phyloP scores from a whole-genome alignment of 2,797 vertebrate genomes.

The Microcaecilia unicolor region DNA sequence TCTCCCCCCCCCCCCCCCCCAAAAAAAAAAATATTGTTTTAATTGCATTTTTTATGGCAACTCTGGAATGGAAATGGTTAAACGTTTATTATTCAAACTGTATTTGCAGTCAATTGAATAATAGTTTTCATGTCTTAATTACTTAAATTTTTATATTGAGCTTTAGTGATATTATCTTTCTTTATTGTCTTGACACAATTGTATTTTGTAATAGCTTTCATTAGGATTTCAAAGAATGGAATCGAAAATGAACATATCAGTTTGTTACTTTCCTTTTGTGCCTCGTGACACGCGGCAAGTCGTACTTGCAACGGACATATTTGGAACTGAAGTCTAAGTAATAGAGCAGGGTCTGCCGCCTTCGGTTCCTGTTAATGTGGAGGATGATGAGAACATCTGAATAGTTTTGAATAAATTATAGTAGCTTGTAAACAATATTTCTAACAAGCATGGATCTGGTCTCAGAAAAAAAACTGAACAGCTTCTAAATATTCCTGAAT shows the following conservation, averaged over 20 bases:
- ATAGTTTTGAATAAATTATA: too few relatives aligned
- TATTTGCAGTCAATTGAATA: constrained; percentile 64
- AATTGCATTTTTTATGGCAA: too few relatives aligned
- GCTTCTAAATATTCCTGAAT: too few relatives aligned
- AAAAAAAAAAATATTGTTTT: background rate
- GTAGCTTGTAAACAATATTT: too few relatives aligned
- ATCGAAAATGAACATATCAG: constrained; percentile 59
- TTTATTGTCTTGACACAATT: constrained; percentile 69
- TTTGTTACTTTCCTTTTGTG: constrained; percentile 53
- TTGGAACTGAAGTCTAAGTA: constrained; percentile 34
- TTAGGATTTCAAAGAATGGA: constrained; percentile 65
- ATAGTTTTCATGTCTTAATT: constrained; percentile 77
- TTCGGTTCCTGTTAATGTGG: constrained; percentile 12
- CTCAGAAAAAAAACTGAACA: too few relatives aligned
- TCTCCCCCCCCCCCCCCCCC: too few relatives aligned
- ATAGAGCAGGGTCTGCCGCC: constrained; percentile 13
- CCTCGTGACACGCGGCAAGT: constrained; percentile 50
- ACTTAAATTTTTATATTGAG: constrained; percentile 74
- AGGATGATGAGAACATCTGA: too few relatives aligned
- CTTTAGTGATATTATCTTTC: constrained; percentile 69
- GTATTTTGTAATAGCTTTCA: constrained; percentile 72
- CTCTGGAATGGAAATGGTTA: constrained; percentile 36
- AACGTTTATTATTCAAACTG: constrained; percentile 53
- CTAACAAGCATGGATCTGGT: too few relatives aligned
- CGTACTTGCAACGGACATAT: constrained; percentile 38